These are phyloP conservation scores for Lineus longissimus DNA, from an alignment of 1,140 invertebrate genomes.

Conservation along the genomic window DNA sequence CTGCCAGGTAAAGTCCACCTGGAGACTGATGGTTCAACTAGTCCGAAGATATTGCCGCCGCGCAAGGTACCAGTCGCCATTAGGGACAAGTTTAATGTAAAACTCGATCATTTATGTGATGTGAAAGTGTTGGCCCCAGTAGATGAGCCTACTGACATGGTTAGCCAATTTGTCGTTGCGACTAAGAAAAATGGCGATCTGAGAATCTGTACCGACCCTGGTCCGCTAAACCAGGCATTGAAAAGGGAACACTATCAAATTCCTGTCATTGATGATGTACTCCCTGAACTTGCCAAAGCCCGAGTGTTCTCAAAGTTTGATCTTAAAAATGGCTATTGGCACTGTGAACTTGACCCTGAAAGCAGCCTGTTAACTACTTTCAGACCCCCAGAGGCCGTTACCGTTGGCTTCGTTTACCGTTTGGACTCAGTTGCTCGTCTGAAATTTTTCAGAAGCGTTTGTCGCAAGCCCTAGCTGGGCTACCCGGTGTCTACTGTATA, in stretches of 20 bases:
- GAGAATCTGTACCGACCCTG: not conserved
- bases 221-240: not conserved
- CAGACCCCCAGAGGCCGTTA: conserved; percentile 27
- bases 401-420: conserved; percentile 24
- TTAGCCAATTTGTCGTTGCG: conserved; percentile 2
- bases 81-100: not conserved
- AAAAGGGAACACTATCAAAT: conserved; percentile 6
- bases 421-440: conserved; percentile 23
- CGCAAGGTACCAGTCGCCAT: not conserved
- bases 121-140: not conserved
- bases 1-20: conserved; percentile 1
- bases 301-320: conserved; percentile 39
- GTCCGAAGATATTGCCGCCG: not conserved
- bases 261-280: not conserved
- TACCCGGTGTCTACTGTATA: conserved; percentile 3
- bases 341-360: conserved; percentile 13
- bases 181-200: not conserved
- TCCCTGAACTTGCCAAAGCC: not conserved
- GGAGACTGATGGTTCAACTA: not conserved
- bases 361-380: conserved; percentile 16
- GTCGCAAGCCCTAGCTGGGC: not conserved
- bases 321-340: conserved; percentile 49
- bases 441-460: conserved; percentile 23
- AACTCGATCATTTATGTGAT: not conserved
- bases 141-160: conserved; percentile 9